phyloP scores from a whole-genome alignment of 35 echinoderm and acorn worm genomes.

The Patiria miniata region DNA sequence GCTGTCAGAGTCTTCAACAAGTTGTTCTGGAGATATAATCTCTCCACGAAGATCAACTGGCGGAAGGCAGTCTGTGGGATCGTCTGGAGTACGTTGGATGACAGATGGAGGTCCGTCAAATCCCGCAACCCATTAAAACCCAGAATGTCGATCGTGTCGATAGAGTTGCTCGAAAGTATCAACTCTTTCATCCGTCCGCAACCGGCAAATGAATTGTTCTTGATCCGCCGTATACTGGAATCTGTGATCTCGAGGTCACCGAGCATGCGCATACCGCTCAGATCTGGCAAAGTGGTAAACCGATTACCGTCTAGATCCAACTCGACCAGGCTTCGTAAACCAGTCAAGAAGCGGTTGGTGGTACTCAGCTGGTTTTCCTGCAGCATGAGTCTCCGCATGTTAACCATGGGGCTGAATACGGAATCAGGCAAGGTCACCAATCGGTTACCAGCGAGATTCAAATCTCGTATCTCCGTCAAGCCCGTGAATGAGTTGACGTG shows the following conservation, averaged over 20 bases:
- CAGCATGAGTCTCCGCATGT: slow-evolving; percentile 56
- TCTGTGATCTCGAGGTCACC: slow-evolving; percentile 85
- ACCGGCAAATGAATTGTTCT: slow-evolving; percentile 70
- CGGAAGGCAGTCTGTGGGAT: slow-evolving; percentile 41
- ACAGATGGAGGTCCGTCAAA: slow-evolving; percentile 69
- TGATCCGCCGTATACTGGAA: slow-evolving; percentile 56
- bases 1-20: slow-evolving; percentile 38
- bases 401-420: slow-evolving; percentile 54
- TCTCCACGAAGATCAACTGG: slow-evolving; percentile 55
- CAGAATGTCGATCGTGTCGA: slow-evolving; percentile 55
- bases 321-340: slow-evolving; percentile 53
- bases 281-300: slow-evolving; percentile 65
- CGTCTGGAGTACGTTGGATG: slow-evolving; percentile 61
- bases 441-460: slow-evolving; percentile 76
- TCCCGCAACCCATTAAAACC: slow-evolving; percentile 62
- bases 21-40: slow-evolving; percentile 76
- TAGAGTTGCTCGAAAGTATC: slow-evolving; percentile 65
- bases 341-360: slow-evolving; percentile 60
- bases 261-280: slow-evolving; percentile 62
- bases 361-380: slow-evolving; percentile 75
- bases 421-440: slow-evolving; percentile 57
- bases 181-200: slow-evolving; percentile 64
- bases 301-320: slow-evolving; percentile 88
- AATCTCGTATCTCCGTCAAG: slow-evolving; percentile 54
- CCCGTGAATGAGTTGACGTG: slow-evolving; percentile 58